phyloP scores from a whole-genome alignment of 2,888 invertebrate genomes.

The Amorpha juglandis region DNA sequence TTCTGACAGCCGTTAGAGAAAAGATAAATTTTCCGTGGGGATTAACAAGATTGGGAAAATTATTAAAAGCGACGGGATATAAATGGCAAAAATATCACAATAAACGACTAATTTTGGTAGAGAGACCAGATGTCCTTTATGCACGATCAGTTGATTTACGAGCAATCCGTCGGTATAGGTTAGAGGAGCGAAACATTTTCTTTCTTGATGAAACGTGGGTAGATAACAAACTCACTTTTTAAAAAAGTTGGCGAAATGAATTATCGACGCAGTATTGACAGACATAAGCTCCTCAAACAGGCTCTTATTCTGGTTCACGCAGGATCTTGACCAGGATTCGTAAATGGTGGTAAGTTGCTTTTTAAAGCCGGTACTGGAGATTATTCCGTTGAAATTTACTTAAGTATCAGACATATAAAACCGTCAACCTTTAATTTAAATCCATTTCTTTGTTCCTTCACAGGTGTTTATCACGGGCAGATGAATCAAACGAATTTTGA shows the following conservation, averaged over 20 bases:
- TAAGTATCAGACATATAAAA: no score
- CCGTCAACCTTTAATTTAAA: no score
- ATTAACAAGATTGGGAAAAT: not conserved
- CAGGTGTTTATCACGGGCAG: not conserved
- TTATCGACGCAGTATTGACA: not conserved
- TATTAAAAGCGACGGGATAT: constrained; percentile 3
- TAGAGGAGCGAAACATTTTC: not conserved
- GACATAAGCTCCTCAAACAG: not conserved
- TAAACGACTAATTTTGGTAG: constrained; percentile 1
- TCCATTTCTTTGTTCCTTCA: no score
- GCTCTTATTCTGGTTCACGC: constrained; percentile 4
- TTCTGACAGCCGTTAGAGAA: not conserved
- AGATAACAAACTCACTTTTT: not conserved
- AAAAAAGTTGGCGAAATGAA: constrained; percentile 8
- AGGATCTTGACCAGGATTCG: not conserved
- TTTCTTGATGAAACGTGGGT: not conserved
- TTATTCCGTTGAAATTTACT: no score
- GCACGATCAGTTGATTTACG: not conserved
- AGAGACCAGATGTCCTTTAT: not conserved
- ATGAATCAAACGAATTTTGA: constrained; percentile 18
- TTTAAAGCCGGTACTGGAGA: not conserved
- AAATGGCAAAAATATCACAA: not conserved
- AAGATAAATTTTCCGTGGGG: constrained; percentile 4
- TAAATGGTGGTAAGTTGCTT: not conserved
- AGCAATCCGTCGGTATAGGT: not conserved